These are phyloP conservation scores for Sebastes kiyomatsui DNA, from an alignment of 2,797 vertebrate genomes.

Conservation along the genomic window DNA sequence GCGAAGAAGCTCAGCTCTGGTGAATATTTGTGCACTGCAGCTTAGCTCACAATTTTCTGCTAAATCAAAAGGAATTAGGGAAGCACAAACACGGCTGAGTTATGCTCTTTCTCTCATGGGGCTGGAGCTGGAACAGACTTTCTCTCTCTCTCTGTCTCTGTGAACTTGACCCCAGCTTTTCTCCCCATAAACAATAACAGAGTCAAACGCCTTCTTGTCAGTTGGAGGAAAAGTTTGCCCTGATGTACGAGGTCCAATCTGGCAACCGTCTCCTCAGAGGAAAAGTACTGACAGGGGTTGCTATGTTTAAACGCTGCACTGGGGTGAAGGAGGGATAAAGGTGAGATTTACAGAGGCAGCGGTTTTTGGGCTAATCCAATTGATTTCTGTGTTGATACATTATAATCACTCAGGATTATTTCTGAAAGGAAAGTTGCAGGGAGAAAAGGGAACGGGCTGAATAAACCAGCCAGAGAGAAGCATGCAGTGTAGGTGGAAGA, in stretches of 20 bases:
- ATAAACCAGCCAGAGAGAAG: constrained; percentile 20
- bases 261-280: constrained; percentile 53
- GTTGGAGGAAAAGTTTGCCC: constrained; percentile 64
- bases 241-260: constrained; percentile 57
- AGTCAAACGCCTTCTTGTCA: constrained; percentile 69
- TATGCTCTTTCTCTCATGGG: constrained; percentile 57
- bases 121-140: constrained; percentile 54
- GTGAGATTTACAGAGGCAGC: constrained; percentile 55
- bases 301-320: constrained; percentile 21
- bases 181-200: constrained; percentile 76
- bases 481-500: constrained; percentile 38
- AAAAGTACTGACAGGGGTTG: constrained; percentile 54
- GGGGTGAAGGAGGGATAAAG: constrained; percentile 49
- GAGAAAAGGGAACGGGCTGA: constrained; percentile 10
- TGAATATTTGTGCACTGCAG: constrained; percentile 50
- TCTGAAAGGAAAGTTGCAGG: constrained; percentile 29
- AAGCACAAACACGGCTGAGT: constrained; percentile 74
- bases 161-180: constrained; percentile 74
- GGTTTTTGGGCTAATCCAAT: constrained; percentile 55
- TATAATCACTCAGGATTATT: constrained; percentile 61
- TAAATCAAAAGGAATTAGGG: constrained; percentile 76
- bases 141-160: constrained; percentile 24
- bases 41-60: constrained; percentile 73
- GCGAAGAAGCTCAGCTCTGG: constrained; percentile 46
- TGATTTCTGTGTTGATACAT: constrained; percentile 65